phyloP scores from a whole-genome alignment of 2,113 vertebrate species.

The Cyphomyrus plagiostoma region DNA sequence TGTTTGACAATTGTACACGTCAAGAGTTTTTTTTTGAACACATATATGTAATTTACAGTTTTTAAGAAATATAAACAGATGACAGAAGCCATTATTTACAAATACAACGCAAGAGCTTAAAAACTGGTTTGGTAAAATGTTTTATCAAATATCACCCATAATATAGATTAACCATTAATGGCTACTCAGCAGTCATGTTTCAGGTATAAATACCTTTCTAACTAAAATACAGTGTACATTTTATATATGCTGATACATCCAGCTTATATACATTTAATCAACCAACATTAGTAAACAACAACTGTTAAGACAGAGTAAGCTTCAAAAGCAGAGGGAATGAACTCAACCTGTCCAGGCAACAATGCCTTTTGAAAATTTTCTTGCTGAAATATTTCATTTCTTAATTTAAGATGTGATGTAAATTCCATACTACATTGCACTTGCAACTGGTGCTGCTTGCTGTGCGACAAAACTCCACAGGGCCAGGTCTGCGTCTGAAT shows the following conservation, averaged over 20 bases:
- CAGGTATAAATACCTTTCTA: not conserved
- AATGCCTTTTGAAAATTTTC: not conserved
- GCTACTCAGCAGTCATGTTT: not conserved
- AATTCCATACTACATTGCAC: not conserved
- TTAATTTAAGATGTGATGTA: not conserved
- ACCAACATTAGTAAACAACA: not conserved
- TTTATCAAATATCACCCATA: not conserved
- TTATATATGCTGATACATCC: not conserved
- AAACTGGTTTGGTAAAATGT: not conserved
- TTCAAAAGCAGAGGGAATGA: not conserved
- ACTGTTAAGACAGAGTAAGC: not conserved
- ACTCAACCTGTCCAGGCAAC: not conserved
- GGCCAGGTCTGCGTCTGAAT: not conserved
- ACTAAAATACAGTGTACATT: not conserved
- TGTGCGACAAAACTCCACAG: not conserved
- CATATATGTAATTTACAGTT: not conserved
- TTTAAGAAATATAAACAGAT: not conserved
- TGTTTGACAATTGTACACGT: not conserved
- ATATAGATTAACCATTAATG: not conserved
- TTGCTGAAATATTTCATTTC: not conserved
- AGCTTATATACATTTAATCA: not conserved
- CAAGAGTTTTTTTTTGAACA: not conserved
- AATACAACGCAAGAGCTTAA: not conserved
- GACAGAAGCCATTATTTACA: not conserved
- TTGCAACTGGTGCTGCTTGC: not conserved